These are phyloP conservation scores for Cisticola juncidis DNA, from an alignment of 2,113 vertebrate species.

Conservation along the genomic window DNA sequence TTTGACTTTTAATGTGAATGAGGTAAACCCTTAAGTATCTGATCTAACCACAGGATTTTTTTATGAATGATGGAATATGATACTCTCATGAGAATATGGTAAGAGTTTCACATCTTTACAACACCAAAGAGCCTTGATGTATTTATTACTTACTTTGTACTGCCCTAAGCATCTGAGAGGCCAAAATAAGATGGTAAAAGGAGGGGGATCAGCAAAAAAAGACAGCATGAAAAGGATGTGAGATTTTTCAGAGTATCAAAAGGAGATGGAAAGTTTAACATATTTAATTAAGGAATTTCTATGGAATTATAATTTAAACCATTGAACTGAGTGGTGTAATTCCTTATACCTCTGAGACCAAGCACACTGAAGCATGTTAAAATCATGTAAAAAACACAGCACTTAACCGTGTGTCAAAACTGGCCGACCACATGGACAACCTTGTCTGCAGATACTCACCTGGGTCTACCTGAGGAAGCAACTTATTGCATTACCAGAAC, in stretches of 20 bases:
- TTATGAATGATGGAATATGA: background rate
- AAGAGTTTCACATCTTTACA: background rate
- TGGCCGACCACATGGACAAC: background rate
- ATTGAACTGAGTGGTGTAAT: background rate
- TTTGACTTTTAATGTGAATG: background rate
- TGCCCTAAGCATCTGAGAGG: background rate
- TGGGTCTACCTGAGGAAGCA: background rate
- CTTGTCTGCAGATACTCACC: background rate
- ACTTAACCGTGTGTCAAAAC: accelerated
- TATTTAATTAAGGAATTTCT: background rate
- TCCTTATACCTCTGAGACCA: background rate
- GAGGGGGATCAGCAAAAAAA: background rate
- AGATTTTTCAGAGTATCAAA: background rate
- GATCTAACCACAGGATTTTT: background rate
- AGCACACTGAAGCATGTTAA: background rate
- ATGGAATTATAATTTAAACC: background rate
- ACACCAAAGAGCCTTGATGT: background rate
- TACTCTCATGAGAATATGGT: background rate
- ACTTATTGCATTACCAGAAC: background rate
- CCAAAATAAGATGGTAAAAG: background rate
- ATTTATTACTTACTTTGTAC: background rate
- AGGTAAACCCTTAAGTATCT: background rate
- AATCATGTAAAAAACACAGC: background rate
- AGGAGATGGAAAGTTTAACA: background rate
- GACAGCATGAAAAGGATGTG: background rate